A percentile compares a stretch with the other conserved stretches of the same genome.
These are phyloP conservation scores for Harlomillsia oculata DNA, from an alignment of 1,140 invertebrate genomes.

Conservation along the genomic window DNA sequence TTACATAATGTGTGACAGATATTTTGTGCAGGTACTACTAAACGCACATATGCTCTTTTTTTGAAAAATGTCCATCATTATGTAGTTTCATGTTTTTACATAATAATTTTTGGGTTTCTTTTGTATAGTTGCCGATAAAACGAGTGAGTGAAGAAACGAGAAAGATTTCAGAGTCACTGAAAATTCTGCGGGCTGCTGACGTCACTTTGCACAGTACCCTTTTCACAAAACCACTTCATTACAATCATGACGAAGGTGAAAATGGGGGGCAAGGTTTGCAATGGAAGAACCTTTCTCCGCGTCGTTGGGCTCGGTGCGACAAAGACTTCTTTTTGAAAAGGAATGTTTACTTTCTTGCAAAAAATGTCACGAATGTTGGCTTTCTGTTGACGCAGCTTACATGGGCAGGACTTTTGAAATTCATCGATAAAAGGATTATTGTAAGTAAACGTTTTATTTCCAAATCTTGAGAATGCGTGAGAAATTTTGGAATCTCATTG, in stretches of 20 bases:
- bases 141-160: not conserved
- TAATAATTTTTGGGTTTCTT: not conserved
- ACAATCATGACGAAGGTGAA: not conserved
- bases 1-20: too few relatives aligned
- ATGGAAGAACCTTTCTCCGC: slow-evolving; percentile 5
- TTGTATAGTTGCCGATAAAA: slow-evolving; percentile 7
- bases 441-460: slow-evolving; percentile 5
- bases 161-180: not conserved
- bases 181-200: not conserved
- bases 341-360: slow-evolving; percentile 14
- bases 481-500: not conserved
- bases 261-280: too few relatives aligned
- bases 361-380: slow-evolving; percentile 11
- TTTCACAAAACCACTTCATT: not conserved
- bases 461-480: not conserved
- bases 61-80: too few relatives aligned
- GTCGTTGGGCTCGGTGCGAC: not conserved
- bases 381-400: slow-evolving; percentile 20
- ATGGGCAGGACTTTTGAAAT: slow-evolving; percentile 17
- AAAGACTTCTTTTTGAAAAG: not conserved
- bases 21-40: too few relatives aligned
- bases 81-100: not conserved
- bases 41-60: too few relatives aligned
- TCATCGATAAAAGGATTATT: slow-evolving; percentile 10
- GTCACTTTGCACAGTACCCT: not conserved